Conservation (phyloP, 2,113 vertebrate species). For the Poeciliopsis occidentalis region DNA sequence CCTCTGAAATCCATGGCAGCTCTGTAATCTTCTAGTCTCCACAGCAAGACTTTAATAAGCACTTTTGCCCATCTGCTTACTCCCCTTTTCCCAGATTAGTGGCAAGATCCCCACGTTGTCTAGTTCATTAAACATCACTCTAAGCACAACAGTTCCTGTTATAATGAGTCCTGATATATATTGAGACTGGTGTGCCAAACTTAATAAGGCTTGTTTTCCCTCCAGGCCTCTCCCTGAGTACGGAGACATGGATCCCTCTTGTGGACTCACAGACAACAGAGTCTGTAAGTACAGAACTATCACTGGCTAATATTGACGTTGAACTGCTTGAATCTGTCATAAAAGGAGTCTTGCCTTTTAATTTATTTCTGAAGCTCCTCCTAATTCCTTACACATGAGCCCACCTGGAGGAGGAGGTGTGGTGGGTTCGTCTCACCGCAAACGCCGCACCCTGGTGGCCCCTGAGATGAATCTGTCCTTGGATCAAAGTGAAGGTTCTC, state of each 20-base stretch:
- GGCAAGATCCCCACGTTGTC: constrained; percentile 6
- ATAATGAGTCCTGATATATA: background rate
- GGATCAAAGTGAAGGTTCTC: constrained; percentile 95
- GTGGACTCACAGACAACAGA: constrained; percentile 82
- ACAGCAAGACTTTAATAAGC: constrained; percentile 52
- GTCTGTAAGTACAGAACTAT: constrained; percentile 83
- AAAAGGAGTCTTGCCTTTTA: background rate
- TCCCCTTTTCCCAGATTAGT: constrained; percentile 37
- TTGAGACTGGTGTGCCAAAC: background rate
- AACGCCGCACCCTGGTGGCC: constrained; percentile 90
- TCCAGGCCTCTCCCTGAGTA: constrained; percentile 89
- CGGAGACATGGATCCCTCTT: constrained; percentile 86
- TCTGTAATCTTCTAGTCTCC: constrained; percentile 42
- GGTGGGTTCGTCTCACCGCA: constrained; percentile 77
- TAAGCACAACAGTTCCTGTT: constrained; percentile 7
- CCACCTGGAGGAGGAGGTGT: constrained; percentile 61
- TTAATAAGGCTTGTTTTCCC: constrained; percentile 13
- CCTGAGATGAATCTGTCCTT: constrained; percentile 97
- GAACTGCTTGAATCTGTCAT: background rate
- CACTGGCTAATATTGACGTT: background rate
- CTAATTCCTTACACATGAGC: constrained; percentile 83
- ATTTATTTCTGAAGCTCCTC: constrained; percentile 80
- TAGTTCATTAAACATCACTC: background rate
- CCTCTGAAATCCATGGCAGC: constrained; percentile 20
- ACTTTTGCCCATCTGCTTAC: constrained; percentile 30